These are phyloP conservation scores for Tricholaema leucomelas DNA, from an alignment of 2,113 vertebrate species.

Conservation along the genomic window DNA sequence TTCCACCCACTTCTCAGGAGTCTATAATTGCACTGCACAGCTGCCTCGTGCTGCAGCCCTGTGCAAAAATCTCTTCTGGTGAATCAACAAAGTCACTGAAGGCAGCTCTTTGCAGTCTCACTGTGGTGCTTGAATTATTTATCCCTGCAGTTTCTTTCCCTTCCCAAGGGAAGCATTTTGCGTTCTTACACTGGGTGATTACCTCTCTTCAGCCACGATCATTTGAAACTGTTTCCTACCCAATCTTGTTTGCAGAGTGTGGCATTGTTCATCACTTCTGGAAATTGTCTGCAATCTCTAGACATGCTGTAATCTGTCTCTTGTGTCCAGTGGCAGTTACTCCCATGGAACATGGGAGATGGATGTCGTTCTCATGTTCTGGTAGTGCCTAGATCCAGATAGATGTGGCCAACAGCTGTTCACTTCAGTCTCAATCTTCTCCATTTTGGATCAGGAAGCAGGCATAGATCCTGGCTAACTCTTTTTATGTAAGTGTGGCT, in stretches of 20 bases:
- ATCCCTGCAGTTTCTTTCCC: neutral
- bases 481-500: neutral
- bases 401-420: neutral
- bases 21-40: neutral
- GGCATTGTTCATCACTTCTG: neutral
- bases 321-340: neutral
- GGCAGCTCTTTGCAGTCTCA: constrained; percentile 19
- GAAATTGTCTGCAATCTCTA: neutral
- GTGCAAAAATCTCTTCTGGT: neutral
- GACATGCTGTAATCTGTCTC: neutral
- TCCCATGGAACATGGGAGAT: neutral
- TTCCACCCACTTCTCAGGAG: neutral
- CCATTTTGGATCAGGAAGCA: neutral
- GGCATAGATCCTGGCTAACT: neutral
- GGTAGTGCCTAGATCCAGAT: neutral
- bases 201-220: neutral
- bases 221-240: neutral
- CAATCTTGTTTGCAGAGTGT: neutral
- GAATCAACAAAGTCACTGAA: constrained; percentile 6
- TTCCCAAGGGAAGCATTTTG: neutral
- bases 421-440: neutral
- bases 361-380: neutral
- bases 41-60: neutral
- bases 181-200: neutral
- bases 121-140: neutral